phyloP scores from a whole-genome alignment of 2,797 vertebrate genomes.

The Poeciliopsis paucimaculata region DNA sequence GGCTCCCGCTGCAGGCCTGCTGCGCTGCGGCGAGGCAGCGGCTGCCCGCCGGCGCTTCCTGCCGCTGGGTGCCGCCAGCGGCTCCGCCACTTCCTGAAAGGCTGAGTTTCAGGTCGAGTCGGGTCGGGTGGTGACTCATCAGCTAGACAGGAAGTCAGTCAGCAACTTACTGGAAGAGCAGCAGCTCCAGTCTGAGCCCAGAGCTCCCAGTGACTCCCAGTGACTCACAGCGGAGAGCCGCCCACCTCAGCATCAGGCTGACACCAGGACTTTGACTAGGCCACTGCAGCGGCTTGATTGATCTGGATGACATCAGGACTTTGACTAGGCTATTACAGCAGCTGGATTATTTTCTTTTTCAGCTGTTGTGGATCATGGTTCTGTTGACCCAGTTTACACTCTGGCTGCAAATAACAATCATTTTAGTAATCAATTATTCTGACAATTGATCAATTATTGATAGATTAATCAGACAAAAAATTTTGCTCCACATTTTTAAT shows the following conservation, averaged over 20 bases:
- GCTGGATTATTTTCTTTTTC: neutral
- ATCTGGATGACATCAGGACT: neutral
- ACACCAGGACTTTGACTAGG: too few relatives aligned
- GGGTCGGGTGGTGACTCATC: constrained; percentile 56
- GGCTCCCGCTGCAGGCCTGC: constrained; percentile 23
- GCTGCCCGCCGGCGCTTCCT: constrained; percentile 46
- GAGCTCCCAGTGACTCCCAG: neutral
- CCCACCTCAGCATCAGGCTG: neutral
- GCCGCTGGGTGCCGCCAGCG: constrained; percentile 18
- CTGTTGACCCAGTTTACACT: neutral
- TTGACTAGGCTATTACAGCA: neutral
- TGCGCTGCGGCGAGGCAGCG: constrained; percentile 4
- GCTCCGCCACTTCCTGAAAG: constrained; percentile 24
- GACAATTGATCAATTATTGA: too few relatives aligned
- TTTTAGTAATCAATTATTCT: too few relatives aligned
- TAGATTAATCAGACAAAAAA: too few relatives aligned
- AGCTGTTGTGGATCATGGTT: neutral
- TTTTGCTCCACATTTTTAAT: too few relatives aligned
- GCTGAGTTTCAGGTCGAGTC: constrained; percentile 54
- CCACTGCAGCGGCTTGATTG: too few relatives aligned
- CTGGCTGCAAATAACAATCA: too few relatives aligned
- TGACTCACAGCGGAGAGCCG: neutral
- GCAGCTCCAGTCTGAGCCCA: constrained; percentile 31
- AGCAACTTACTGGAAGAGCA: constrained; percentile 62
- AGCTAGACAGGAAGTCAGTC: constrained; percentile 57